Evolutionary conservation across 2,113 vertebrate genomes (phyloP).

Genomic region (Lonchura striata): DNA sequence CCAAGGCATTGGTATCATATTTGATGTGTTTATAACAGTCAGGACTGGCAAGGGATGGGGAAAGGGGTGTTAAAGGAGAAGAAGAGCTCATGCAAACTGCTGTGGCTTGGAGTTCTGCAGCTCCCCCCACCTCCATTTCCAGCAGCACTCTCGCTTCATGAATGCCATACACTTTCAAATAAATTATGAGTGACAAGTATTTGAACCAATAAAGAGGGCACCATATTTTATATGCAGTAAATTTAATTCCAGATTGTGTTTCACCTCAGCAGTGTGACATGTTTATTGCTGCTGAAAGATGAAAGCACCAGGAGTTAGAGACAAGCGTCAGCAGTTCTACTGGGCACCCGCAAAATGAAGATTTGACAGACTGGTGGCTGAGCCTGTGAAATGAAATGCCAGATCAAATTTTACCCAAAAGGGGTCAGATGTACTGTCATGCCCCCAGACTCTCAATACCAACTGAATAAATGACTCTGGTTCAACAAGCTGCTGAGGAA

Average conservation of each 20-base stretch:
- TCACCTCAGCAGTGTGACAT: constrained; percentile 91
- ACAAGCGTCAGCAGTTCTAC: constrained; percentile 83
- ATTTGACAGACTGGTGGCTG: constrained; percentile 80
- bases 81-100: constrained; percentile 36
- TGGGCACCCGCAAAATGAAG: constrained; percentile 82
- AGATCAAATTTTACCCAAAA: constrained; percentile 85
- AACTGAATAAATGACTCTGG: constrained; percentile 74
- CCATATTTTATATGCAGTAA: constrained; percentile 99
- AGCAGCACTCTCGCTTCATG: constrained; percentile 75
- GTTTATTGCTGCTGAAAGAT: constrained; percentile 91
- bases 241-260: constrained; percentile 97
- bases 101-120: not conserved
- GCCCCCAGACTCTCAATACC: constrained; percentile 72
- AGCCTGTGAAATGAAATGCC: constrained; percentile 84
- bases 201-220: constrained; percentile 97
- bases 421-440: constrained; percentile 78
- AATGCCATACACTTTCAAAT: constrained; percentile 88
- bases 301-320: constrained; percentile 82
- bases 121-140: constrained; percentile 47
- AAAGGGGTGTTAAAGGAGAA: constrained; percentile 18
- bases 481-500: constrained; percentile 55
- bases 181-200: constrained; percentile 98
- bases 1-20: not conserved
- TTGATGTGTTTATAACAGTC: constrained; percentile 47
- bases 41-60: constrained; percentile 39